Evolutionary conservation across 1,140 invertebrate genomes (phyloP).

Genomic region (Drosophila persimilis): DNA sequence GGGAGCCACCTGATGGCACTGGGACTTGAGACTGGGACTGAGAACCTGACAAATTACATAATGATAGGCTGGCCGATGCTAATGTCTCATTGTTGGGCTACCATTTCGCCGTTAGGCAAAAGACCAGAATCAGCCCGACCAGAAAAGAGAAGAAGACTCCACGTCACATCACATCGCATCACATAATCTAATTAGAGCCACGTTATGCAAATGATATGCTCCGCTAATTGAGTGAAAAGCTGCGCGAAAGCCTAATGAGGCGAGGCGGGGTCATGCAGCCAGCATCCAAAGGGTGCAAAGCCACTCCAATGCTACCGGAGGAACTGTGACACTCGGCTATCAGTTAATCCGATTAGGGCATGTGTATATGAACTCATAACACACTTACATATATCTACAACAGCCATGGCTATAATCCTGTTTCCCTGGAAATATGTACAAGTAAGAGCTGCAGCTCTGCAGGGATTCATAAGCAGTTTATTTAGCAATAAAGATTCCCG

Average conservation of each 20-base stretch:
- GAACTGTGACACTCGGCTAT: slow-evolving; percentile 41
- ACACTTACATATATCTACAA: slow-evolving; percentile 34
- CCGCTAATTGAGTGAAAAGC: slow-evolving; percentile 69
- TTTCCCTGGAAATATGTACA: too few relatives aligned
- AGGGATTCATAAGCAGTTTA: too few relatives aligned
- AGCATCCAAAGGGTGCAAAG: slow-evolving; percentile 23
- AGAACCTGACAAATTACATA: slow-evolving; percentile 69
- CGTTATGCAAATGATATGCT: slow-evolving; percentile 73
- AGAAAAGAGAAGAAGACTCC: slow-evolving; percentile 3
- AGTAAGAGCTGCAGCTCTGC: too few relatives aligned
- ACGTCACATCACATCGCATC: background rate
- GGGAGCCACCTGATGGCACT: background rate
- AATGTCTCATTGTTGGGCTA: slow-evolving; percentile 40
- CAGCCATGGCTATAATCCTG: slow-evolving; percentile 1
- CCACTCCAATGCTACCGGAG: slow-evolving; percentile 2
- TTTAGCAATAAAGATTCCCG: too few relatives aligned
- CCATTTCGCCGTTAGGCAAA: slow-evolving; percentile 33
- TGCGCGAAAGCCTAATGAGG: slow-evolving; percentile 50
- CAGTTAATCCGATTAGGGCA: slow-evolving; percentile 43
- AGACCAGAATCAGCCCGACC: background rate
- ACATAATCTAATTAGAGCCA: slow-evolving; percentile 63
- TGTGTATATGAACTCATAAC: slow-evolving; percentile 16
- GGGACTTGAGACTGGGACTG: slow-evolving; percentile 26
- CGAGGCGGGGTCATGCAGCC: slow-evolving; percentile 27
- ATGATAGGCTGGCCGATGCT: slow-evolving; percentile 53